Percentiles rank a stretch among this genome's conserved stretches.
These are phyloP conservation scores for Pseudomyrmex sp. DNA, from an alignment of 1,140 invertebrate species.

Conservation along the genomic window DNA sequence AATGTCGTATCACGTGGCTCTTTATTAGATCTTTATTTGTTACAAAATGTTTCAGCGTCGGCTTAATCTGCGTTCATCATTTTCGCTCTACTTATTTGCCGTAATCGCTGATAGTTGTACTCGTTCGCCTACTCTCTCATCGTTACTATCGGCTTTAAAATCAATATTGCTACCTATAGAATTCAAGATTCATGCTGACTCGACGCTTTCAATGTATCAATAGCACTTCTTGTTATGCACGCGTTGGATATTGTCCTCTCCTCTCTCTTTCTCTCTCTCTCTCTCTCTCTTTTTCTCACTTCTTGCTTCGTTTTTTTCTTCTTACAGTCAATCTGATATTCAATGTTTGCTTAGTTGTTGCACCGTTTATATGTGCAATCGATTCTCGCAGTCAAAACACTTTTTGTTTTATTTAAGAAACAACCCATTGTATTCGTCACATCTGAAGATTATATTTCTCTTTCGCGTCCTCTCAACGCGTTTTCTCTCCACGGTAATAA, in stretches of 20 bases:
- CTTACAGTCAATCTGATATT: neutral
- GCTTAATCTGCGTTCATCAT: constrained; percentile 22
- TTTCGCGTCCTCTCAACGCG: too few species aligned
- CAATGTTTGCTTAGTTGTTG: constrained; percentile 36
- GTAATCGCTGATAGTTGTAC: constrained; percentile 43
- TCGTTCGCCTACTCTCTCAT: constrained; percentile 45
- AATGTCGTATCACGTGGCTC: neutral
- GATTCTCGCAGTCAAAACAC: neutral
- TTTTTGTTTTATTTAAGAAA: too few species aligned
- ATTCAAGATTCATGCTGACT: constrained; percentile 57
- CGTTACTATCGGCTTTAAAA: constrained; percentile 54
- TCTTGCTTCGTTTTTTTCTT: neutral
- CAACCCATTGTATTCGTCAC: too few species aligned
- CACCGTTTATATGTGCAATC: constrained; percentile 7
- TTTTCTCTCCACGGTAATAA: too few species aligned
- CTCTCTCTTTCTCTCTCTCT: too few species aligned
- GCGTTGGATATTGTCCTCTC: constrained; percentile 15
- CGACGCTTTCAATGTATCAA: constrained; percentile 40
- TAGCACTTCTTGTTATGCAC: constrained; percentile 50
- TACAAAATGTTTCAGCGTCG: constrained; percentile 33
- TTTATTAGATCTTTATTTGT: neutral
- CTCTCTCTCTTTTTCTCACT: too few species aligned
- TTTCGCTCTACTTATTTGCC: constrained; percentile 46
- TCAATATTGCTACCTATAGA: constrained; percentile 46
- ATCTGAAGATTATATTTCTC: neutral